Percentiles rank a stretch among this genome's conserved stretches.
Evolutionary conservation across 2,888 invertebrate species (phyloP).

Genomic region (Lathronympha strigana): DNA sequence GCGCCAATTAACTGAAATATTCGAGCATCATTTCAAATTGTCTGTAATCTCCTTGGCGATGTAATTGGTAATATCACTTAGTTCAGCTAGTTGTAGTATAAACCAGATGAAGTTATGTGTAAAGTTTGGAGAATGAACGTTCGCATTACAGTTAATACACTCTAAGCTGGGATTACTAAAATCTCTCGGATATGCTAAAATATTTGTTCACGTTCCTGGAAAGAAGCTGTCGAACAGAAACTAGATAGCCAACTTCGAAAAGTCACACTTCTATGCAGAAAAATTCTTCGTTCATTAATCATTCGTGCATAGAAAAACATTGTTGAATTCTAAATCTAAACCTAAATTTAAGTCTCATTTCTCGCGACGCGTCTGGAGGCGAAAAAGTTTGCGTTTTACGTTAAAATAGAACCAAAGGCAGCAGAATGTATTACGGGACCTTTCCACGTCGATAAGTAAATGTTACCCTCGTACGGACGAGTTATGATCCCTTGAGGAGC

Average conservation of each 20-base stretch:
- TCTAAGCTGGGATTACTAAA: conserved; percentile 3
- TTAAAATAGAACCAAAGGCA: conserved; percentile 56
- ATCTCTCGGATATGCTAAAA: conserved; percentile 4
- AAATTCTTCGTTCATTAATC: conserved; percentile 24
- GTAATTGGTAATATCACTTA: conserved; percentile 52
- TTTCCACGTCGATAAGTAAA: conserved; percentile 80
- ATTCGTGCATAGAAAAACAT: conserved; percentile 17
- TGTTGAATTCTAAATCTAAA: conserved; percentile 5
- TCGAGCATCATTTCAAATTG: conserved; percentile 49
- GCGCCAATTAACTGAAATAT: conserved; percentile 53
- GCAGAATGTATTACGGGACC: conserved; percentile 72
- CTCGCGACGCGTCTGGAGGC: conserved; percentile 54
- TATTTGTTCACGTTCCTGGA: conserved; percentile 7
- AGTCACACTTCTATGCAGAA: background rate
- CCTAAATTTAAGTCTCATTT: conserved; percentile 57
- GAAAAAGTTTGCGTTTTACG: conserved; percentile 63
- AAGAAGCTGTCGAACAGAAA: conserved; percentile 10
- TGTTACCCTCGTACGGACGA: conserved; percentile 73
- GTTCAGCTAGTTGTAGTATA: conserved; percentile 43
- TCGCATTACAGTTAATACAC: background rate
- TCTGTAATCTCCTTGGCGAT: conserved; percentile 46
- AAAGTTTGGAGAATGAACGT: conserved; percentile 20
- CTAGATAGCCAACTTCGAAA: conserved; percentile 13
- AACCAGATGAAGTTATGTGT: conserved; percentile 18
- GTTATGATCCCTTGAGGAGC: conserved; percentile 68